A percentile compares a stretch with the other conserved stretches of the same genome.
These are phyloP conservation scores for Nothocercus julius DNA, from an alignment of 2,113 vertebrate species.

Conservation along the genomic window DNA sequence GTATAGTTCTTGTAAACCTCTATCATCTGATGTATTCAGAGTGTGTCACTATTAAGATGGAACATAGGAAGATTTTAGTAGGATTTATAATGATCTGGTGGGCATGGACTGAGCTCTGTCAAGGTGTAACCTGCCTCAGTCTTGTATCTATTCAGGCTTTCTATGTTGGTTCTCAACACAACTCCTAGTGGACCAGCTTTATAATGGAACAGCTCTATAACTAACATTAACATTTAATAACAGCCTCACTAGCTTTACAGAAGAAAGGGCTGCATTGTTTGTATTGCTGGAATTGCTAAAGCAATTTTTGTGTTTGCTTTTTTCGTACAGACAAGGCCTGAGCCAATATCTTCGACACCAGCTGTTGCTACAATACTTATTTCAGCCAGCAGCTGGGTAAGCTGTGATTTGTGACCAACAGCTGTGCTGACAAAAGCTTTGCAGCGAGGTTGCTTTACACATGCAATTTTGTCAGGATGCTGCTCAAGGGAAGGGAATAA, in stretches of 20 bases:
- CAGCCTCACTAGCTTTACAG: fast-evolving
- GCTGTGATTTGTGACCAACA: neutral
- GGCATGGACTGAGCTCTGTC: neutral
- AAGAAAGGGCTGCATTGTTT: neutral
- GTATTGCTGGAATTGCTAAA: neutral
- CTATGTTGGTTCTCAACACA: neutral
- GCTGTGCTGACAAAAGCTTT: neutral
- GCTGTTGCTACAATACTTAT: neutral
- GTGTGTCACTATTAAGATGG: too few species aligned
- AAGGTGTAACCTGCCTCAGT: neutral
- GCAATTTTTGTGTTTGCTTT: fast-evolving
- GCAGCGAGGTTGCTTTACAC: neutral
- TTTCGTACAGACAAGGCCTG: neutral
- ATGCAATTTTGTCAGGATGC: neutral
- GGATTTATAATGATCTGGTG: neutral
- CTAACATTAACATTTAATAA: neutral
- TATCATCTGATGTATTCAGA: neutral
- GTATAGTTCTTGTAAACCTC: neutral
- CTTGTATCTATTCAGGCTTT: neutral
- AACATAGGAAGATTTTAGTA: neutral
- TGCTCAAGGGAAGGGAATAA: neutral
- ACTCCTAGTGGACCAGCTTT: neutral
- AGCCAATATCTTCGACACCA: neutral
- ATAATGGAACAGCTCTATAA: neutral
- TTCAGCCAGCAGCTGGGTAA: neutral